A percentile compares a stretch with the other conserved stretches of the same genome.
Evolutionary conservation across 2,888 invertebrate genomes (phyloP).

Genomic region (Apantesis nais): DNA sequence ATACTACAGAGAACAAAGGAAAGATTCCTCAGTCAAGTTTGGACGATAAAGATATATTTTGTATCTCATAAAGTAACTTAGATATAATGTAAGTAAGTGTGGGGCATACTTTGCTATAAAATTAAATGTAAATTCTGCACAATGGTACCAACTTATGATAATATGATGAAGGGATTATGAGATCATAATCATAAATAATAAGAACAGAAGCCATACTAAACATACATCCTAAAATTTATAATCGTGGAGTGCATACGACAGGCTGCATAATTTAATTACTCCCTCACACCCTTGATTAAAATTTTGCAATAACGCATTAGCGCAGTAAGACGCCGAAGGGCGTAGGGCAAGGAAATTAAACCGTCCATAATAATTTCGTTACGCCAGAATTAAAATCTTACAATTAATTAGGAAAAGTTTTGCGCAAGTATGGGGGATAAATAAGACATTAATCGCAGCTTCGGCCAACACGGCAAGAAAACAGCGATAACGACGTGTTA

Average conservation of each 20-base stretch:
- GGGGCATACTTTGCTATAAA: slow-evolving; percentile 3
- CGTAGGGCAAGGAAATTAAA: slow-evolving; percentile 80
- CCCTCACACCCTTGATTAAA: slow-evolving; percentile 84
- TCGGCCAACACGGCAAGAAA: slow-evolving; percentile 40
- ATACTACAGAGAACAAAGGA: too few species aligned
- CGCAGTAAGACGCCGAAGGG: slow-evolving; percentile 75
- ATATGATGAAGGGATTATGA: slow-evolving; percentile 38
- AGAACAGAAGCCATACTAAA: slow-evolving; percentile 55
- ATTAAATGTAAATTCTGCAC: slow-evolving; percentile 45
- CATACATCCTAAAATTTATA: slow-evolving; percentile 77
- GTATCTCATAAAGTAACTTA: not conserved
- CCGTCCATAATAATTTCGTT: slow-evolving; percentile 82
- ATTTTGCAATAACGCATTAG: slow-evolving; percentile 83
- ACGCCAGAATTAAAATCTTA: slow-evolving; percentile 81
- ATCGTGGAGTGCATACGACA: slow-evolving; percentile 81
- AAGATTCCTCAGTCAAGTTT: not conserved
- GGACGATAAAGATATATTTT: not conserved
- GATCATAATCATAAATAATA: slow-evolving; percentile 42
- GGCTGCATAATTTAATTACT: slow-evolving; percentile 84
- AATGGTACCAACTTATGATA: slow-evolving; percentile 53
- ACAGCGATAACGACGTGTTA: slow-evolving; percentile 46
- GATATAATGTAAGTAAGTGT: slow-evolving; percentile 11
- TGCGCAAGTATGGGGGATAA: slow-evolving; percentile 59
- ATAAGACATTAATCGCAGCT: slow-evolving; percentile 61
- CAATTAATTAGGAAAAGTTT: slow-evolving; percentile 83